Evolutionary conservation across 2,113 vertebrate species (phyloP).

Genomic region (Cottus gobio): DNA sequence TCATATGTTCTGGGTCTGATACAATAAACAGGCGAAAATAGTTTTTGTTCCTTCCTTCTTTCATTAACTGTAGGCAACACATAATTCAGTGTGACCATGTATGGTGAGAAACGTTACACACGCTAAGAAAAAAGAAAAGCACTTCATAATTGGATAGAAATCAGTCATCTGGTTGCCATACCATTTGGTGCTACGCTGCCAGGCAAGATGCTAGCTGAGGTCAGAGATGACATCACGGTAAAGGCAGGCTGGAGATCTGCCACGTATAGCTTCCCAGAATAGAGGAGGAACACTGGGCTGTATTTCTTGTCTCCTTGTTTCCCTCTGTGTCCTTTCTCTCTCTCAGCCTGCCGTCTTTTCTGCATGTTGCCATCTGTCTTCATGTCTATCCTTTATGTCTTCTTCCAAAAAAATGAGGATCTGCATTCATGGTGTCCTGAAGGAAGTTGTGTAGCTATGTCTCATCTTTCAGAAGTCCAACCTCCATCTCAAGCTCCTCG

Average conservation of each 20-base stretch:
- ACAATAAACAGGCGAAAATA: background rate
- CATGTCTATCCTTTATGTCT: slow-evolving; percentile 6
- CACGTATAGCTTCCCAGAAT: slow-evolving; percentile 33
- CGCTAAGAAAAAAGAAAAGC: slow-evolving; percentile 3
- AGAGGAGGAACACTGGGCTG: slow-evolving; percentile 25
- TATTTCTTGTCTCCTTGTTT: slow-evolving; percentile 14
- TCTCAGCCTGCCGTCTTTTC: slow-evolving; percentile 19
- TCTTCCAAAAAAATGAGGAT: slow-evolving; percentile 5
- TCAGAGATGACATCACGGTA: slow-evolving; percentile 73
- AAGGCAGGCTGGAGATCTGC: slow-evolving; percentile 66
- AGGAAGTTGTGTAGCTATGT: slow-evolving; percentile 38
- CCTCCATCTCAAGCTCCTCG: slow-evolving; percentile 34
- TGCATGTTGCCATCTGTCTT: slow-evolving; percentile 27
- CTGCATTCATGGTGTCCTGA: slow-evolving; percentile 30
- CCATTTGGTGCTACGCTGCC: slow-evolving; percentile 29
- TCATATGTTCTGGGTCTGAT: slow-evolving; percentile 12
- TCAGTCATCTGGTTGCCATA: slow-evolving; percentile 73
- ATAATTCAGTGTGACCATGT: slow-evolving; percentile 66
- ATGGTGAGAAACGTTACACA: slow-evolving; percentile 57
- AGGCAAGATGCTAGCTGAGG: slow-evolving; percentile 54
- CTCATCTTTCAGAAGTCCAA: slow-evolving; percentile 61
- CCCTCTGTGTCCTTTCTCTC: background rate
- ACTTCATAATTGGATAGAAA: slow-evolving; percentile 68
- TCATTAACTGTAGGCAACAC: slow-evolving; percentile 46
- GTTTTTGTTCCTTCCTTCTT: slow-evolving; percentile 16